phyloP scores from a whole-genome alignment of 2,797 vertebrate genomes.

The Limnodromus scolopaceus region DNA sequence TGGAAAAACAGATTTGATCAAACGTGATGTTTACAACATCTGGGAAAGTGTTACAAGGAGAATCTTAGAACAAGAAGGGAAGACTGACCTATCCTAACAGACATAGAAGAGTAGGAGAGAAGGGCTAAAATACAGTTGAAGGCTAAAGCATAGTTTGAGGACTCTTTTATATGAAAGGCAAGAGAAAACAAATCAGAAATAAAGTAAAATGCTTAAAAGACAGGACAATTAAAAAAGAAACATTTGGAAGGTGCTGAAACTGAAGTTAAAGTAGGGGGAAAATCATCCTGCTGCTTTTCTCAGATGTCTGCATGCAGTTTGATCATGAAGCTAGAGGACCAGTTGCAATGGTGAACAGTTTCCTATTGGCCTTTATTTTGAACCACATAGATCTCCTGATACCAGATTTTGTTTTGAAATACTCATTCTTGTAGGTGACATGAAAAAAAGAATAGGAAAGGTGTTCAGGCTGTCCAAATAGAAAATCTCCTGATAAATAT shows the following conservation, averaged over 20 bases:
- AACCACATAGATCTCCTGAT: not conserved
- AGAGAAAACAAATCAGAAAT: not conserved
- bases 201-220: not conserved
- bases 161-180: not conserved
- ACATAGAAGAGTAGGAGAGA: not conserved
- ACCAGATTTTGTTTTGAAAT: not conserved
- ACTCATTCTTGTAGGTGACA: not conserved
- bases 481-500: not conserved
- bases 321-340: not conserved
- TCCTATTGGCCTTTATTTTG: not conserved
- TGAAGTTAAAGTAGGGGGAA: not conserved
- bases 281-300: not conserved
- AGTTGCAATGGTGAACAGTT: not conserved
- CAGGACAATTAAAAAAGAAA: not conserved
- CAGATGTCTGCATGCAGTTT: not conserved
- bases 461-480: not conserved
- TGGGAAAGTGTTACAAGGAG: not conserved
- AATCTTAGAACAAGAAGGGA: not conserved
- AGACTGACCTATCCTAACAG: not conserved
- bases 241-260: not conserved
- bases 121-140: not conserved
- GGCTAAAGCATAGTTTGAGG: not conserved
- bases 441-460: not conserved
- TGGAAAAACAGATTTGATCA: not conserved
- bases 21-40: not conserved